These are phyloP conservation scores for Patella vulgata DNA, from an alignment of 1,140 invertebrate genomes.

Conservation along the genomic window DNA sequence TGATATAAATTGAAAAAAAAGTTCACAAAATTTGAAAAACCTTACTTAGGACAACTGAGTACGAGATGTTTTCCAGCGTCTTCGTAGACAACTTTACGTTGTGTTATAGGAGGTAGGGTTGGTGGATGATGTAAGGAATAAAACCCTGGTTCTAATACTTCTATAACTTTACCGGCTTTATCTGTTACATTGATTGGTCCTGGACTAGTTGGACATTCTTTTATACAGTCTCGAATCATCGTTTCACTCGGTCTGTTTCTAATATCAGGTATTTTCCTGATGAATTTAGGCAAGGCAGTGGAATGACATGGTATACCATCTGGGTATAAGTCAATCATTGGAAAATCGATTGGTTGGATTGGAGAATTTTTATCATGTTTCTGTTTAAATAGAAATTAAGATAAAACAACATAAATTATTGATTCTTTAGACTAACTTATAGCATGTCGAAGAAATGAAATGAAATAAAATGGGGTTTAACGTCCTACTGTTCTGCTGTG, in stretches of 20 bases:
- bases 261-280: conserved; percentile 65
- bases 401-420: too few species aligned
- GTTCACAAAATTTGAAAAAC: too few species aligned
- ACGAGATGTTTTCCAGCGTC: conserved; percentile 36
- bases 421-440: too few species aligned
- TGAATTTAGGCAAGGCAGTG: conserved; percentile 66
- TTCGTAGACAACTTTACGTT: conserved; percentile 45
- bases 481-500: too few species aligned
- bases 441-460: too few species aligned
- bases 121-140: conserved; percentile 41
- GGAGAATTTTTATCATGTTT: conserved; percentile 43
- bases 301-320: conserved; percentile 73
- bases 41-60: conserved; percentile 47
- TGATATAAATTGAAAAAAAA: too few species aligned
- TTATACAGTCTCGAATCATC: conserved; percentile 33
- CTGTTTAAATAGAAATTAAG: conserved; percentile 12
- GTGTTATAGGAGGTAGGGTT: conserved; percentile 39
- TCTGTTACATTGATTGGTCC: conserved; percentile 44
- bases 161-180: conserved; percentile 44
- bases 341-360: conserved; percentile 47
- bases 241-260: conserved; percentile 66
- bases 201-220: conserved; percentile 46
- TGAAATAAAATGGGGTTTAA: too few species aligned
- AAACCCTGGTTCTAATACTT: conserved; percentile 43
- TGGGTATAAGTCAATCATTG: conserved; percentile 48